Conservation (phyloP, 30 jellyfish, hydroid and myxozoan genomes). For the Pseudorhiza aurosa region DNA sequence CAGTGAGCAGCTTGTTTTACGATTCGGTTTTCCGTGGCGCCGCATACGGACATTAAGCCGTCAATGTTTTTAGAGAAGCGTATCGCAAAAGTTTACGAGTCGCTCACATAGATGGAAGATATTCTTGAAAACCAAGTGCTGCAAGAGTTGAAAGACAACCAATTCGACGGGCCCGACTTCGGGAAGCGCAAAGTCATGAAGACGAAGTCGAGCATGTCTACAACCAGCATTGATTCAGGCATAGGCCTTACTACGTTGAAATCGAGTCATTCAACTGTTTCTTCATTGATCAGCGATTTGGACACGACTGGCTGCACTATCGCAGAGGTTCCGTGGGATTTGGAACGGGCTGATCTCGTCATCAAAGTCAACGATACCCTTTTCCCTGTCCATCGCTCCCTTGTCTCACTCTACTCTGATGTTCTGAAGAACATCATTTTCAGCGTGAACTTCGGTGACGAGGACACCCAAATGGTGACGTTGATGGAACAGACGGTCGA, state of each 20-base stretch:
- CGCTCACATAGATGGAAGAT: neutral
- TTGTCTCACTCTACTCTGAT: constrained; percentile 44
- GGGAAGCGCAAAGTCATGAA: constrained; percentile 22
- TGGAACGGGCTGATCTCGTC: constrained; percentile 53
- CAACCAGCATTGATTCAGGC: constrained; percentile 50
- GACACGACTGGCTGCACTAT: constrained; percentile 63
- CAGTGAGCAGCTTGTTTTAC: too few relatives aligned
- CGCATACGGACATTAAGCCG: too few relatives aligned
- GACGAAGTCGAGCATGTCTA: constrained; percentile 40
- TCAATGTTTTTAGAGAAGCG: too few relatives aligned
- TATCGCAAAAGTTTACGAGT: too few relatives aligned
- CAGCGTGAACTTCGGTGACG: constrained; percentile 57
- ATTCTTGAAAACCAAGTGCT: neutral
- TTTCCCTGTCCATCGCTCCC: constrained; percentile 65
- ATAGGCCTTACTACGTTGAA: constrained; percentile 38
- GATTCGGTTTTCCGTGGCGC: too few relatives aligned
- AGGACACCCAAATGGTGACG: constrained; percentile 55
- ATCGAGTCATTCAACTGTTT: constrained; percentile 26
- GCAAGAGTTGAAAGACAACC: constrained; percentile 5
- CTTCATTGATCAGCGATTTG: constrained; percentile 55
- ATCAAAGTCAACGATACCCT: constrained; percentile 46
- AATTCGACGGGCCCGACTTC: constrained; percentile 28
- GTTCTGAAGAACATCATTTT: constrained; percentile 44
- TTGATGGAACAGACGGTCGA: constrained; percentile 52
- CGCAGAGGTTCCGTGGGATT: constrained; percentile 65